Percentiles rank a stretch among this genome's conserved stretches.
Evolutionary conservation across 2,888 invertebrate species (phyloP).

Genomic region (Amblyjoppa fuscipennis): DNA sequence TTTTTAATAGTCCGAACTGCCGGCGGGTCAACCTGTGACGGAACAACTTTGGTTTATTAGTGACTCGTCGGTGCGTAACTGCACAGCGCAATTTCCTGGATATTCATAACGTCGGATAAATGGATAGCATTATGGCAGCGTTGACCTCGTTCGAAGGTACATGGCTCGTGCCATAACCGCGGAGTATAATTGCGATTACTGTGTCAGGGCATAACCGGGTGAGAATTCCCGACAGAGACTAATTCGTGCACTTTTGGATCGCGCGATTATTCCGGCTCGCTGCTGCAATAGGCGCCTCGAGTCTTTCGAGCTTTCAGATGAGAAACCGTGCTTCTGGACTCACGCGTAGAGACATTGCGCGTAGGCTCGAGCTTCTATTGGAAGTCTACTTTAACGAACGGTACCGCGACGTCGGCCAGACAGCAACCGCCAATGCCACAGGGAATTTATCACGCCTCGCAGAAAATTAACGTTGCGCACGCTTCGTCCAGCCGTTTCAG

Average conservation of each 20-base stretch:
- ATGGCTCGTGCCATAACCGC: constrained; percentile 34
- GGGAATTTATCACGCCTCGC: constrained; percentile 21
- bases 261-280: constrained; percentile 54
- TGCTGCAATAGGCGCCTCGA: constrained; percentile 19
- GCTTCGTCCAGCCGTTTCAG: not conserved
- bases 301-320: constrained; percentile 44
- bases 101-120: constrained; percentile 53
- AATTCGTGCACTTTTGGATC: constrained; percentile 61
- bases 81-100: constrained; percentile 36
- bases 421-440: not conserved
- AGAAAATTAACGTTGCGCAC: constrained; percentile 6
- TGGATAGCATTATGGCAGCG: constrained; percentile 39
- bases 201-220: constrained; percentile 13
- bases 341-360: not conserved
- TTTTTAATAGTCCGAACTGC: not conserved
- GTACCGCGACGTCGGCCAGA: not conserved
- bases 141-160: constrained; percentile 55
- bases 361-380: not conserved
- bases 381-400: not conserved
- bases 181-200: constrained; percentile 52
- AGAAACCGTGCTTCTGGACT: not conserved
- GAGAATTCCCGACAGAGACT: constrained; percentile 16
- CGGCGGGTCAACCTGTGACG: not conserved
- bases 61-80: not conserved
- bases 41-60: constrained; percentile 29